These are phyloP conservation scores for Acrossocheilus fasciatus DNA, from an alignment of 2,797 vertebrate species.

Conservation along the genomic window DNA sequence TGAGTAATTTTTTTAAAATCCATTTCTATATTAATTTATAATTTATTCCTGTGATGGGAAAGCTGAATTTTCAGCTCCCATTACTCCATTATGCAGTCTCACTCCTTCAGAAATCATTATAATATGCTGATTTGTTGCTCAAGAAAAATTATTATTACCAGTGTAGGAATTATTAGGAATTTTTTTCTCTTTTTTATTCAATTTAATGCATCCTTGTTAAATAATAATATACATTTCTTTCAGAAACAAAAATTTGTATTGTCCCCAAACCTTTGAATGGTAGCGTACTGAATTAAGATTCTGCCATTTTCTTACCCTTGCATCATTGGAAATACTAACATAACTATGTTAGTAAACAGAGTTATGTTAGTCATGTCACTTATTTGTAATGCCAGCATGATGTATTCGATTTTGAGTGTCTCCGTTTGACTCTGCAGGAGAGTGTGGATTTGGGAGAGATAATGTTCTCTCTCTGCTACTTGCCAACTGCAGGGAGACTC, in stretches of 20 bases:
- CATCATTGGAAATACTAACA: background rate
- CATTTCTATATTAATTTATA: background rate
- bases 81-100: background rate
- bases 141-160: background rate
- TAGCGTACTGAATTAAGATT: background rate
- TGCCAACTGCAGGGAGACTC: slow-evolving; percentile 88
- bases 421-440: slow-evolving; percentile 72
- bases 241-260: too few species aligned
- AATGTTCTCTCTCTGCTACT: slow-evolving; percentile 91
- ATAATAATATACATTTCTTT: background rate
- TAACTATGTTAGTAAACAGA: background rate
- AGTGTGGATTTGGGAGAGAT: slow-evolving; percentile 90
- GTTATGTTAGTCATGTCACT: background rate
- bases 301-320: too few species aligned
- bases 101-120: background rate
- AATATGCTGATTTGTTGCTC: background rate
- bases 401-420: slow-evolving; percentile 9
- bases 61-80: background rate
- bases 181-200: background rate
- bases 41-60: background rate
- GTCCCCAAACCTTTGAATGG: background rate
- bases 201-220: background rate
- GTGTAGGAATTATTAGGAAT: background rate
- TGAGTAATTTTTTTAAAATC: background rate
- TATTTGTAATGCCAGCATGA: background rate